Evolutionary conservation across 2,113 vertebrate species (phyloP).

Genomic region (Uria lomvia): DNA sequence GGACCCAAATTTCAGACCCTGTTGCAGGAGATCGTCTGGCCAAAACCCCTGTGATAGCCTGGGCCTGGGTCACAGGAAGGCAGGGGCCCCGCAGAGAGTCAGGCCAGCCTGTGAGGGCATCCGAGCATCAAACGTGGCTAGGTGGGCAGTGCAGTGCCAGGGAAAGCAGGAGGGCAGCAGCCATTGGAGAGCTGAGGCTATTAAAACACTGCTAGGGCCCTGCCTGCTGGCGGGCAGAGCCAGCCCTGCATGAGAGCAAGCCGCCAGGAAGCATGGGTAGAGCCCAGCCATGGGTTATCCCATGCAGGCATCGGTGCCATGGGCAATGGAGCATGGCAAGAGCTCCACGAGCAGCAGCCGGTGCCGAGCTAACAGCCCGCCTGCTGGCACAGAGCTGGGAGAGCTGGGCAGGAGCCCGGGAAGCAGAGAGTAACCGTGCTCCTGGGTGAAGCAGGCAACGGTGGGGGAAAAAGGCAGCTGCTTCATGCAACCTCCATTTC

Average conservation of each 20-base stretch:
- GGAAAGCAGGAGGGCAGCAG: neutral
- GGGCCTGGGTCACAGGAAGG: neutral
- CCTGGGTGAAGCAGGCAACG: neutral
- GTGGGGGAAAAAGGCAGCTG: neutral
- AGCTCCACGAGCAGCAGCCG: neutral
- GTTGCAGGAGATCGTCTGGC: neutral
- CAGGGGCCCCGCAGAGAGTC: neutral
- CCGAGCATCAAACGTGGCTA: neutral
- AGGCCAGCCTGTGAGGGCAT: neutral
- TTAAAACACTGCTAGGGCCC: neutral
- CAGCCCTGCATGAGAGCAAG: neutral
- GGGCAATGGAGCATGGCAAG: neutral
- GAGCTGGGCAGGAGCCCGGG: neutral
- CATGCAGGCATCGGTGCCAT: neutral
- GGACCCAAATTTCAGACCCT: neutral
- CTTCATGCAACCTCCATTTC: neutral
- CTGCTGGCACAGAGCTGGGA: slow-evolving; percentile 3
- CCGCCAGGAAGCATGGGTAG: neutral
- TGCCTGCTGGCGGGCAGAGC: neutral
- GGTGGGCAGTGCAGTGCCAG: neutral
- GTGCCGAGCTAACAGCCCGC: neutral
- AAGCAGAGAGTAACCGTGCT: neutral
- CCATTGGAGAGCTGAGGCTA: neutral
- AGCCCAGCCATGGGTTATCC: neutral
- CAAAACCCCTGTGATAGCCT: neutral